Conservation (phyloP, 2,113 vertebrate species). For the Lophura nycthemera region DNA sequence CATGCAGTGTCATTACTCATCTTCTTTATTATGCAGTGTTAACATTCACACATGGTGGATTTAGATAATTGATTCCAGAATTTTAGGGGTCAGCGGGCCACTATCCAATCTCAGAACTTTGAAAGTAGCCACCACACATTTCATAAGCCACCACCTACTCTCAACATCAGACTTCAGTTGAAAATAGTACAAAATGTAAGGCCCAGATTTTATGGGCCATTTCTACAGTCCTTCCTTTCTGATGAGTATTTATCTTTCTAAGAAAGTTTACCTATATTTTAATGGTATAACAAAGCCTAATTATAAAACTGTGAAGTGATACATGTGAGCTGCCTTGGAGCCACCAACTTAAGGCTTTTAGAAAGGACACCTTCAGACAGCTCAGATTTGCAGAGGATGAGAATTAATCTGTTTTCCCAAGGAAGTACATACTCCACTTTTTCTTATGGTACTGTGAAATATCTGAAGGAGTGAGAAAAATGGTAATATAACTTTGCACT, state of each 20-base stretch:
- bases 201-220: not conserved
- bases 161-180: not conserved
- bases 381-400: slow-evolving; percentile 31
- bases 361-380: slow-evolving; percentile 13
- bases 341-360: not conserved
- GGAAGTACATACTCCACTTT: not conserved
- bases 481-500: not conserved
- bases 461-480: not conserved
- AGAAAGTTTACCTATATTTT: not conserved
- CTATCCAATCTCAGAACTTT: not conserved
- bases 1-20: not conserved
- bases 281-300: not conserved
- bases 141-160: not conserved
- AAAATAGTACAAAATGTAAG: not conserved
- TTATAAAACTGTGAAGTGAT: not conserved
- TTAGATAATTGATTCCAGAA: not conserved
- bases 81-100: not conserved
- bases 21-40: not conserved
- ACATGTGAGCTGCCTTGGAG: not conserved
- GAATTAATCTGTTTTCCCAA: not conserved
- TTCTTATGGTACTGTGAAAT: not conserved
- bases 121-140: not conserved
- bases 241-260: not conserved
- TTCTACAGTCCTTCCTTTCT: not conserved
- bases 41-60: not conserved